These are phyloP conservation scores for Saccopteryx leptura DNA, from an alignment of 2,113 vertebrate genomes.

Conservation along the genomic window DNA sequence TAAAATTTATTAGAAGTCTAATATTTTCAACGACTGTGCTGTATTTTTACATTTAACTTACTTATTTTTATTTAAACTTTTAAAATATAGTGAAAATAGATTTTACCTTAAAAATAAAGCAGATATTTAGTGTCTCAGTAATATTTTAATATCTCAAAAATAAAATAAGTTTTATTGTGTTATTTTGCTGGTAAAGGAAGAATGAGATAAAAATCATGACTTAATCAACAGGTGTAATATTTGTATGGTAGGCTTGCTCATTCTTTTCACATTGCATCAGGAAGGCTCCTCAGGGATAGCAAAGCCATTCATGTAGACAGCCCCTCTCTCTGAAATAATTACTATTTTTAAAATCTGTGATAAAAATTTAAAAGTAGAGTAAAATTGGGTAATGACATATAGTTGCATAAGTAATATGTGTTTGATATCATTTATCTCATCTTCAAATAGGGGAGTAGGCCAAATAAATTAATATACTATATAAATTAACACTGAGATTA, in stretches of 20 bases:
- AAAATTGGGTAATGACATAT: background rate
- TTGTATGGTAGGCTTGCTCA: background rate
- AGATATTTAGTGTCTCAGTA: background rate
- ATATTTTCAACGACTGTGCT: background rate
- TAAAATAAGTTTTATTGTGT: background rate
- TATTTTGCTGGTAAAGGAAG: background rate
- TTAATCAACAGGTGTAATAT: background rate
- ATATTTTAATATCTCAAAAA: background rate
- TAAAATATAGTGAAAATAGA: background rate
- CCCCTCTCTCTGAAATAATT: background rate
- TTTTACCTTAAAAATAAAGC: background rate
- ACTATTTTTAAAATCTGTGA: background rate
- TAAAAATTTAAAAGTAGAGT: background rate
- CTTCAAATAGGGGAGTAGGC: background rate
- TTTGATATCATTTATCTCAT: background rate
- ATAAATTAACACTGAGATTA: background rate
- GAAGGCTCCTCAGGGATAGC: fast-evolving
- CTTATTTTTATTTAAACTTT: background rate
- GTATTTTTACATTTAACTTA: background rate
- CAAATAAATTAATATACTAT: background rate
- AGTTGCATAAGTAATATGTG: background rate
- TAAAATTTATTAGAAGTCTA: background rate
- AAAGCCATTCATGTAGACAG: background rate
- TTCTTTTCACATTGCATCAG: background rate
- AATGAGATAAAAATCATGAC: background rate